Conservation (phyloP, 2,113 vertebrate genomes). For the Crotalus viridis region DNA sequence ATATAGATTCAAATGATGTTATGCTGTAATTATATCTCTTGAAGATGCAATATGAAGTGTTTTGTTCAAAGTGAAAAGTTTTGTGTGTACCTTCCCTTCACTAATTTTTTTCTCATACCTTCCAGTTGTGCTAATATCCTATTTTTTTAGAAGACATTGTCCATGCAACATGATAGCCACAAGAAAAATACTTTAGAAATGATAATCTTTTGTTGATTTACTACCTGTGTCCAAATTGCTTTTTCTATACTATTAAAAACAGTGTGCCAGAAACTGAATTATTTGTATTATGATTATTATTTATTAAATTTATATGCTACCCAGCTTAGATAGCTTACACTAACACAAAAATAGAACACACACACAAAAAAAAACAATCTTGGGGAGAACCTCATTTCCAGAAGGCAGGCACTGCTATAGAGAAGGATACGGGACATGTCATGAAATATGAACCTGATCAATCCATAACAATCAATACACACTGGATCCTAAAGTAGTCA, state of each 20-base stretch:
- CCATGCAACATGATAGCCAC: not conserved
- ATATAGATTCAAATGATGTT: not conserved
- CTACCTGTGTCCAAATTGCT: not conserved
- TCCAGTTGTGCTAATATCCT: not conserved
- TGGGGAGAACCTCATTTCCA: not conserved
- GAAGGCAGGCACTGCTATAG: not conserved
- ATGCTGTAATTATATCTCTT: not conserved
- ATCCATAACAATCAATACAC: not conserved
- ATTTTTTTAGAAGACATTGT: not conserved
- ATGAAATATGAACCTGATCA: not conserved
- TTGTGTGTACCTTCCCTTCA: slow-evolving; percentile 29
- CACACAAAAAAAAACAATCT: not conserved
- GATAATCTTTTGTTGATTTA: not conserved
- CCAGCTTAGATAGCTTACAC: not conserved
- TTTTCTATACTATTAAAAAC: not conserved
- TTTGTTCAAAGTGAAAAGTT: slow-evolving; percentile 31
- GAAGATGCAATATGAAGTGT: not conserved
- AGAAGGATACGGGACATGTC: not conserved
- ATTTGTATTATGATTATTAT: not conserved
- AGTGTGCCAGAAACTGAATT: not conserved
- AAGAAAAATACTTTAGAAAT: not conserved
- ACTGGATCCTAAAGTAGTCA: not conserved
- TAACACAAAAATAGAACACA: not conserved
- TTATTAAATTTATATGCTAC: not conserved
- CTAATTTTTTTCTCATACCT: slow-evolving; percentile 49